Percentiles rank a stretch among this genome's conserved stretches.
These are phyloP conservation scores for Speoplatyrhinus poulsoni DNA, from an alignment of 2,113 vertebrate genomes.

Conservation along the genomic window DNA sequence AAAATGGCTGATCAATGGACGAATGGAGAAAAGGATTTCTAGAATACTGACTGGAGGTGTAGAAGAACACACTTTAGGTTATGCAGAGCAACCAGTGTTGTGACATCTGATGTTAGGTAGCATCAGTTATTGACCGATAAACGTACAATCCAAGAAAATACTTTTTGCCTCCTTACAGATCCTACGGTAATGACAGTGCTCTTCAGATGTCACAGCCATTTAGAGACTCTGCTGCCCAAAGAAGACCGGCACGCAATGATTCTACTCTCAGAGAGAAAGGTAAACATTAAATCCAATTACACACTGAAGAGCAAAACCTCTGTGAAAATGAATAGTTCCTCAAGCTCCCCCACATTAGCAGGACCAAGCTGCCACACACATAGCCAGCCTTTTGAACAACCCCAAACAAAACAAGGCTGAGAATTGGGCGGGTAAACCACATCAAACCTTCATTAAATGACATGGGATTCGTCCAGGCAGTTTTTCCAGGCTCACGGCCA, in stretches of 20 bases:
- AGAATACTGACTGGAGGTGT: slow-evolving; percentile 33
- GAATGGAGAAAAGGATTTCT: slow-evolving; percentile 53
- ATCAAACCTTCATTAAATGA: slow-evolving; percentile 61
- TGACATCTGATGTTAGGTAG: slow-evolving; percentile 19
- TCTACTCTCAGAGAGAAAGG: slow-evolving; percentile 49
- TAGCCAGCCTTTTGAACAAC: slow-evolving; percentile 63
- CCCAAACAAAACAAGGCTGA: slow-evolving; percentile 67
- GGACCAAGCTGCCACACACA: slow-evolving; percentile 70
- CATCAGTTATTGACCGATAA: slow-evolving; percentile 14
- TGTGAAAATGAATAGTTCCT: slow-evolving; percentile 59
- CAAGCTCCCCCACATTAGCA: slow-evolving; percentile 39
- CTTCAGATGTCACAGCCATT: slow-evolving; percentile 28
- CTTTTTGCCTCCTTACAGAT: slow-evolving; percentile 1
- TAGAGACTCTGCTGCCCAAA: slow-evolving; percentile 37
- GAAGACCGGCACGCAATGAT: slow-evolving; percentile 61
- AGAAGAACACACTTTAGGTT: slow-evolving; percentile 38
- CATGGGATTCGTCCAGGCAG: slow-evolving; percentile 25
- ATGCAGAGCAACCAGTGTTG: slow-evolving; percentile 19
- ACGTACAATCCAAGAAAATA: slow-evolving; percentile 11
- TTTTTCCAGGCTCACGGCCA: slow-evolving; percentile 54
- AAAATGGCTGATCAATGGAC: slow-evolving; percentile 75
- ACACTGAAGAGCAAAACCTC: slow-evolving; percentile 52
- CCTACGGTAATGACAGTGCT: slow-evolving; percentile 17
- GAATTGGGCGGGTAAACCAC: slow-evolving; percentile 61
- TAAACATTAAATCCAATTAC: slow-evolving; percentile 68